These are phyloP conservation scores for Leptestheria dahalacensis DNA, from an alignment of 1,140 invertebrate genomes.

Conservation along the genomic window DNA sequence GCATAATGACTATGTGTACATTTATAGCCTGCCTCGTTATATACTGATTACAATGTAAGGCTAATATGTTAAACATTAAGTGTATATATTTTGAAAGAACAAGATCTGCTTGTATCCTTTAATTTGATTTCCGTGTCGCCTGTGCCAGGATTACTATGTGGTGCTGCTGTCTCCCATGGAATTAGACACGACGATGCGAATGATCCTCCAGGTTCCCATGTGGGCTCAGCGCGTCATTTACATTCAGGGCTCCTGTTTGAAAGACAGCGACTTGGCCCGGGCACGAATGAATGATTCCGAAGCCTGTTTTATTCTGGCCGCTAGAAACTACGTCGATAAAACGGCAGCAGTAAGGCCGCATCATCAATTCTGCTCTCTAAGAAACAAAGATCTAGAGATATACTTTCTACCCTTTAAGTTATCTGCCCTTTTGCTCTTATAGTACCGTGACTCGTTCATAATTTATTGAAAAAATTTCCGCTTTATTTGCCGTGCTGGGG, in stretches of 20 bases:
- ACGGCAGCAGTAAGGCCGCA: constrained; percentile 70
- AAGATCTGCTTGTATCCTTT: too few relatives aligned
- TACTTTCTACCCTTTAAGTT: constrained; percentile 6
- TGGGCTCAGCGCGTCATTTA: constrained; percentile 97
- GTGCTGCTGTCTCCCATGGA: constrained; percentile 93
- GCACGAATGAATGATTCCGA: constrained; percentile 93
- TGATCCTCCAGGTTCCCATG: constrained; percentile 93
- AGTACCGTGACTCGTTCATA: too few relatives aligned
- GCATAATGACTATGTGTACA: too few relatives aligned
- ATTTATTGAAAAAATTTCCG: too few relatives aligned
- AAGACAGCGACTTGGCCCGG: constrained; percentile 81
- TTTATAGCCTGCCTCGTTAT: too few relatives aligned
- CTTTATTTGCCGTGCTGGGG: too few relatives aligned
- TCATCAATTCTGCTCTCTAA: too few relatives aligned
- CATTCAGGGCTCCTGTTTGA: constrained; percentile 87
- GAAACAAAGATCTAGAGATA: not conserved
- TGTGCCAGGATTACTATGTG: constrained; percentile 77
- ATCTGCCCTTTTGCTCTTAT: too few relatives aligned
- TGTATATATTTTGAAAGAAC: too few relatives aligned
- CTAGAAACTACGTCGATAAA: constrained; percentile 91
- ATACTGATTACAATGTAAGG: too few relatives aligned
- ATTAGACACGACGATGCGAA: constrained; percentile 89
- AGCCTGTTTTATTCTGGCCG: constrained; percentile 86
- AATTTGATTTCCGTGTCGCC: constrained; percentile 8
- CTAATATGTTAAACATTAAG: too few relatives aligned